Percentiles rank a stretch among this genome's conserved stretches.
Evolutionary conservation across 2,888 invertebrate genomes (phyloP).

Genomic region (Microplitis deprimator): DNA sequence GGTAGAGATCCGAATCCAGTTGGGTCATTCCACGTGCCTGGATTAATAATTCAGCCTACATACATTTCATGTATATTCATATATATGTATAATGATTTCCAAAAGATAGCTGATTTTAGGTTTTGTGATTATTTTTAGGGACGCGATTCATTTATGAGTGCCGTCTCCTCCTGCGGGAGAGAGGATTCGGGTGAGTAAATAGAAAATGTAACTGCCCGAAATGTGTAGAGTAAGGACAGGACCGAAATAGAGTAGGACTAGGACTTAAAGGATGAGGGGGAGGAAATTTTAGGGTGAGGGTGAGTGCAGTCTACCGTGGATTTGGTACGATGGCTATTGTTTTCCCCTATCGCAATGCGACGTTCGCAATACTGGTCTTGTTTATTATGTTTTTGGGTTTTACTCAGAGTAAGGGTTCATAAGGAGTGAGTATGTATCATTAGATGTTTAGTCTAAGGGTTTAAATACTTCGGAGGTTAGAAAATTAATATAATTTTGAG

Average conservation of each 20-base stretch:
- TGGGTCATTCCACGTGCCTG: neutral
- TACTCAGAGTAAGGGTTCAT: too few species aligned
- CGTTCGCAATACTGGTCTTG: constrained; percentile 45
- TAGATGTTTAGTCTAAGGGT: too few species aligned
- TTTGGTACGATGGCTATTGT: constrained; percentile 68
- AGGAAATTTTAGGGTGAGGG: neutral
- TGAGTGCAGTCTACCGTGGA: constrained; percentile 59
- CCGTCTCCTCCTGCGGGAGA: neutral
- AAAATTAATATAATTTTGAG: too few species aligned
- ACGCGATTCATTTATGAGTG: constrained; percentile 1
- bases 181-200: constrained; percentile 18
- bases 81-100: neutral
- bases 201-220: constrained; percentile 18
- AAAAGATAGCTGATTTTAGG: neutral
- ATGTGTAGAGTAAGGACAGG: neutral
- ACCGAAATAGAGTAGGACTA: neutral
- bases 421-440: too few species aligned
- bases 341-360: constrained; percentile 68
- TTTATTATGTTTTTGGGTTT: too few species aligned
- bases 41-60: neutral
- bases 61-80: neutral
- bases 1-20: neutral
- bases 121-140: neutral
- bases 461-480: too few species aligned
- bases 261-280: constrained; percentile 3